Conservation (phyloP, 1,140 invertebrate species). For the Penaeus japonicus region DNA sequence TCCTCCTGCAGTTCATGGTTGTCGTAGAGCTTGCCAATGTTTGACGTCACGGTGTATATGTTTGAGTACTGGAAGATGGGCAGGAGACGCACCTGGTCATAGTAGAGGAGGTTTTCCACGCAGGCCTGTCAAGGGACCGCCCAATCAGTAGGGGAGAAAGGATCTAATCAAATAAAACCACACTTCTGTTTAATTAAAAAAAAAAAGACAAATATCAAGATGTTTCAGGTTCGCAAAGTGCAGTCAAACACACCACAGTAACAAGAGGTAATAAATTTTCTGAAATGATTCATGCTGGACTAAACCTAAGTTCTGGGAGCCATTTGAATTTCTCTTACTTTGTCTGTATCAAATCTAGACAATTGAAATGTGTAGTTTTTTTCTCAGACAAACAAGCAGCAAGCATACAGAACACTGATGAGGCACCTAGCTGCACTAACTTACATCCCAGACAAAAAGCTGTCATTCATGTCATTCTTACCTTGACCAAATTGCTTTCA, state of each 20-base stretch:
- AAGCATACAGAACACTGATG: no score
- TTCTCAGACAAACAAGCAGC: no score
- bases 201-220: background rate
- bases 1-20: slow-evolving; percentile 77
- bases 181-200: background rate
- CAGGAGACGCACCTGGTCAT: slow-evolving; percentile 80
- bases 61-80: slow-evolving; percentile 95
- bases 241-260: no score
- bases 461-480: slow-evolving; percentile 71
- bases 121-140: slow-evolving; percentile 32
- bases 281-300: background rate
- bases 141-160: background rate
- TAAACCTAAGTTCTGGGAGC: background rate
- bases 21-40: slow-evolving; percentile 70
- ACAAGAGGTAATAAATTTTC: no score
- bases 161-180: background rate
- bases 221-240: background rate
- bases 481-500: slow-evolving; percentile 92
- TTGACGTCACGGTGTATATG: slow-evolving; percentile 86
- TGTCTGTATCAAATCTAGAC: background rate
- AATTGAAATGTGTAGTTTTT: background rate
- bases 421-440: no score
- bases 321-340: background rate
- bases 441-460: no score
- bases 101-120: slow-evolving; percentile 69